Conservation (phyloP, 1,140 invertebrate genomes). For the Drosophila pruinosa region DNA sequence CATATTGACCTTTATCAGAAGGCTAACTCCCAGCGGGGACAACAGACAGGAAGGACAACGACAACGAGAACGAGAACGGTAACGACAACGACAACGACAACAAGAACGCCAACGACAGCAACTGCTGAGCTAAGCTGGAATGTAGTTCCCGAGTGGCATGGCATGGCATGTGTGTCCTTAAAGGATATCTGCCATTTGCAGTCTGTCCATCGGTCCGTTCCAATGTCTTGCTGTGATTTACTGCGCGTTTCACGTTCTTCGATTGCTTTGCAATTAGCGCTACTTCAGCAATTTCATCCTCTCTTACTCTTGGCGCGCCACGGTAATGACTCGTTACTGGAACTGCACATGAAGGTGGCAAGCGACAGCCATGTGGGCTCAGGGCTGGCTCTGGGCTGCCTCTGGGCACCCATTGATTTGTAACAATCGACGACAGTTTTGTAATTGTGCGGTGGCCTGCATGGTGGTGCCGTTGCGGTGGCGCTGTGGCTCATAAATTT, state of each 20-base stretch:
- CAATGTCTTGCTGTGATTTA: conserved; percentile 55
- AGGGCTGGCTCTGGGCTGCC: too few species aligned
- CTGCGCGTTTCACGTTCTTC: conserved; percentile 56
- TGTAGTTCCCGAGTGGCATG: conserved; percentile 2
- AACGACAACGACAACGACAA: not conserved
- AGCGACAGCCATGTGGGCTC: not conserved
- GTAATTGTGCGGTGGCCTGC: conserved; percentile 34
- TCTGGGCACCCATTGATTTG: conserved; percentile 37
- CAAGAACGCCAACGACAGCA: not conserved
- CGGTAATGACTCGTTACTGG: conserved; percentile 53
- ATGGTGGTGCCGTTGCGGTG: conserved; percentile 14
- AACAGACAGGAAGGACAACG: not conserved
- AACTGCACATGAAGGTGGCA: conserved; percentile 42
- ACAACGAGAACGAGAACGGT: not conserved
- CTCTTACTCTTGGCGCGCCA: not conserved
- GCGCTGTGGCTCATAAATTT: conserved; percentile 61
- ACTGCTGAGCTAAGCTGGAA: conserved; percentile 46
- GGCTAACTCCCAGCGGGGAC: conserved; percentile 38
- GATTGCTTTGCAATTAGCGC: conserved; percentile 79
- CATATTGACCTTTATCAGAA: conserved; percentile 73
- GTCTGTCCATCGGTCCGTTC: not conserved
- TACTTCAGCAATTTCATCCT: conserved; percentile 64
- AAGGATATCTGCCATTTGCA: conserved; percentile 21
- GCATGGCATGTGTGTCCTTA: conserved; percentile 2
- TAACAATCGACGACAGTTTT: conserved; percentile 68